These are phyloP conservation scores for Myotis pilosus DNA, from an alignment of 2,797 vertebrate species.

Conservation along the genomic window DNA sequence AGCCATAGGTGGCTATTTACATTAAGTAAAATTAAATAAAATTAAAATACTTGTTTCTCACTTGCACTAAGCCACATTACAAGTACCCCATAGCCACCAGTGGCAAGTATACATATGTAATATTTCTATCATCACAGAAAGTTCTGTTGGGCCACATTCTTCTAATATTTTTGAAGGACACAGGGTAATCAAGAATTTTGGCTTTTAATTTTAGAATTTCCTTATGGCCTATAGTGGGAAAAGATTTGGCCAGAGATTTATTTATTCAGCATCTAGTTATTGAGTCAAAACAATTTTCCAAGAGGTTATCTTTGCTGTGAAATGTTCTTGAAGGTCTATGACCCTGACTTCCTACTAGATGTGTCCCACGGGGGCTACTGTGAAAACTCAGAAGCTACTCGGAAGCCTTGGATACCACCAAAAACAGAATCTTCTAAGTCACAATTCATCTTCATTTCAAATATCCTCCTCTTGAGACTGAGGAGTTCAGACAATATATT, in stretches of 20 bases:
- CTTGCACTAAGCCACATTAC: neutral
- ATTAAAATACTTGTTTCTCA: neutral
- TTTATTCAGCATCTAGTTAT: neutral
- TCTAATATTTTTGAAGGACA: neutral
- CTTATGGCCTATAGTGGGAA: neutral
- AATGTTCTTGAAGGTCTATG: neutral
- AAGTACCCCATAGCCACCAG: neutral
- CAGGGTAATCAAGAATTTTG: neutral
- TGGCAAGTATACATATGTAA: neutral
- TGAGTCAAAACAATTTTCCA: neutral
- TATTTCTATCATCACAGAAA: neutral
- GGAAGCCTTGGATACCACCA: neutral
- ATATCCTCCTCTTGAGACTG: neutral
- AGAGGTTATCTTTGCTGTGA: neutral
- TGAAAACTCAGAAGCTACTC: neutral
- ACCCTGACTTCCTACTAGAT: neutral
- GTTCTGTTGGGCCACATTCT: neutral
- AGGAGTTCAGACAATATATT: neutral
- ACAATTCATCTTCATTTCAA: neutral
- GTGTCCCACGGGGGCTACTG: neutral
- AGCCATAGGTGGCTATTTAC: neutral
- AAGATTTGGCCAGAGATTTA: neutral
- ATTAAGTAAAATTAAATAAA: neutral
- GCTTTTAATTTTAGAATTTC: slow-evolving; percentile 6
- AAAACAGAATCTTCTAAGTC: neutral